phyloP scores from a whole-genome alignment of 2,113 vertebrate genomes.

The Thermophis baileyi region DNA sequence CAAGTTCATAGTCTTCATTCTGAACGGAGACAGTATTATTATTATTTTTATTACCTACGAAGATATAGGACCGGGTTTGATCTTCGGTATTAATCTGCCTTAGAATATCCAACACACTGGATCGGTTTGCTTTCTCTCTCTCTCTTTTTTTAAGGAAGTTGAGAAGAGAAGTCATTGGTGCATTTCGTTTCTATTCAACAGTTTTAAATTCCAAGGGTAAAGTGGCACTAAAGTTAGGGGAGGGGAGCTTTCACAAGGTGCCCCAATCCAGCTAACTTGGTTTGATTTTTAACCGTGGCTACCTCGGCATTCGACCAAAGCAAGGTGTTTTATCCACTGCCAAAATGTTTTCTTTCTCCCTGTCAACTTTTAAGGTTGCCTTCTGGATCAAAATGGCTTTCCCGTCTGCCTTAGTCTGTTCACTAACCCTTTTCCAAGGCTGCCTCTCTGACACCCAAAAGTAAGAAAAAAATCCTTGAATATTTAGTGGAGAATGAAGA shows the following conservation, averaged over 20 bases:
- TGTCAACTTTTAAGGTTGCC: neutral
- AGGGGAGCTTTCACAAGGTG: neutral
- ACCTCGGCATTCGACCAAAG: conserved; percentile 24
- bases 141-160: conserved; percentile 4
- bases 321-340: neutral
- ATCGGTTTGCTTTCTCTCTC: neutral
- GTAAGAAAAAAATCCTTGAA: neutral
- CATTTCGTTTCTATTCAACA: conserved; percentile 31
- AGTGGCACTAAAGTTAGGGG: neutral
- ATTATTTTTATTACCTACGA: conserved; percentile 7
- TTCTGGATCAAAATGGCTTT: neutral
- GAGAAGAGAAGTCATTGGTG: conserved; percentile 56
- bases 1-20: conserved; percentile 62
- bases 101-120: neutral
- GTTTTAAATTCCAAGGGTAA: neutral
- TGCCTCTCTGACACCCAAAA: neutral
- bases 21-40: conserved; percentile 54
- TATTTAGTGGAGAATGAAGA: neutral
- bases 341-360: neutral
- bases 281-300: neutral
- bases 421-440: neutral
- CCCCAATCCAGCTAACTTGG: neutral
- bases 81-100: conserved; percentile 44
- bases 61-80: conserved; percentile 27
- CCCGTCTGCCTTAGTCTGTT: neutral